phyloP scores from a whole-genome alignment of 2,113 vertebrate genomes.

The Boulengeromyrus knoepffleri region DNA sequence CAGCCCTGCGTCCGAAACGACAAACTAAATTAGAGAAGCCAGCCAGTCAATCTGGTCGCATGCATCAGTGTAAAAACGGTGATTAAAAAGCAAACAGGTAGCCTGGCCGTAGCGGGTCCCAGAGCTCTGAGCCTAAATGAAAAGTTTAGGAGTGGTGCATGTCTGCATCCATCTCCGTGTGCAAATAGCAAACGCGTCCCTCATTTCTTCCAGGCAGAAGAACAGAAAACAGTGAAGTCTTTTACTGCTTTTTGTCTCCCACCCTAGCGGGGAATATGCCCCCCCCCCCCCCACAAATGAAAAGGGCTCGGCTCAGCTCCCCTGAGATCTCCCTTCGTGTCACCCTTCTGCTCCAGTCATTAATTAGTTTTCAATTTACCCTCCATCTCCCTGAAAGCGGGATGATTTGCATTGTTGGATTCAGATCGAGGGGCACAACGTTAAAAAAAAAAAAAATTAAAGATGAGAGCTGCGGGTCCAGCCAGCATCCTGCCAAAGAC shows the following conservation, averaged over 20 bases:
- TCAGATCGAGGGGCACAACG: conserved; percentile 39
- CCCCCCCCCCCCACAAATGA: conserved; percentile 19
- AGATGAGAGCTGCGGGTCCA: conserved; percentile 9
- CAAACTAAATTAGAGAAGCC: not conserved
- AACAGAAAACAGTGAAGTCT: not conserved
- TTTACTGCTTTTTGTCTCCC: not conserved
- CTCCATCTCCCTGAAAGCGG: conserved; percentile 38
- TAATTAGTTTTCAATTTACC: conserved; percentile 58
- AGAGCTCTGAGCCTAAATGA: not conserved
- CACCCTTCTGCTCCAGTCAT: conserved; percentile 49
- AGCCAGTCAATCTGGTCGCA: not conserved
- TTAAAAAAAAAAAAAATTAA: not conserved
- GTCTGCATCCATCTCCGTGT: not conserved
- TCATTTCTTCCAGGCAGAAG: not conserved
- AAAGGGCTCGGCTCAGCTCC: conserved; percentile 41
- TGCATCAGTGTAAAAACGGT: not conserved
- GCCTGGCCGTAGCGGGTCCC: not conserved
- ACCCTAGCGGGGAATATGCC: not conserved
- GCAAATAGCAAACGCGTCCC: not conserved
- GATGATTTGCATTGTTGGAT: conserved; percentile 49
- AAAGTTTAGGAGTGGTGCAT: not conserved
- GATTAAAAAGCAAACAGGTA: not conserved
- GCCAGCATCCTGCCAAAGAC: conserved; percentile 29
- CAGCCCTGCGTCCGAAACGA: not conserved
- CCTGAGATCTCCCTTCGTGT: conserved; percentile 40